phyloP scores from a whole-genome alignment of 2,797 vertebrate genomes.

The Xiphorhynchus erythropygius region DNA sequence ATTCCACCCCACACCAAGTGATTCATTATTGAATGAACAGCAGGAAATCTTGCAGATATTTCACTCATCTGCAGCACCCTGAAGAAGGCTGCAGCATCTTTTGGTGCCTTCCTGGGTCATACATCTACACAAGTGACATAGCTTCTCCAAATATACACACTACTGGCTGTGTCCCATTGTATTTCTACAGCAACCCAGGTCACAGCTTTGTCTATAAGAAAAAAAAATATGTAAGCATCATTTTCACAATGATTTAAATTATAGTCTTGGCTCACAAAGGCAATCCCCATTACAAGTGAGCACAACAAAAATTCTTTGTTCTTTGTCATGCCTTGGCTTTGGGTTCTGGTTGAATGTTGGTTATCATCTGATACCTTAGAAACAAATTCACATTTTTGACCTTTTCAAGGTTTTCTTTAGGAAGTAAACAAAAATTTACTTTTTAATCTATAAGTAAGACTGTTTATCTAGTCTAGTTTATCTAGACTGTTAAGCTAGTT shows the following conservation, averaged over 20 bases:
- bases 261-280: neutral
- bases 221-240: neutral
- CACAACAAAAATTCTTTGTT: neutral
- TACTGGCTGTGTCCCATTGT: neutral
- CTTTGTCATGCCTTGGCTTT: neutral
- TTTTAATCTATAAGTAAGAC: neutral
- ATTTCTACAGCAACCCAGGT: neutral
- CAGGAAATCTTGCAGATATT: neutral
- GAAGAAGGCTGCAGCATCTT: rapidly evolving
- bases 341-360: neutral
- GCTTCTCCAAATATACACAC: neutral
- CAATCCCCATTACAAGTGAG: neutral
- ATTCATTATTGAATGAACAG: neutral
- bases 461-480: too few relatives aligned
- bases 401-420: neutral
- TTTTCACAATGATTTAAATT: neutral
- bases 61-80: neutral
- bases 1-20: neutral
- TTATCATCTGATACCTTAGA: neutral
- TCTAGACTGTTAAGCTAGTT: neutral
- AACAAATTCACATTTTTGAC: neutral
- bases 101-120: neutral
- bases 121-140: neutral
- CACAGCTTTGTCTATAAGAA: neutral
- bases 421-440: neutral